These are phyloP conservation scores for Aporophyla nigra DNA, from an alignment of 2,888 invertebrate genomes.

Conservation along the genomic window DNA sequence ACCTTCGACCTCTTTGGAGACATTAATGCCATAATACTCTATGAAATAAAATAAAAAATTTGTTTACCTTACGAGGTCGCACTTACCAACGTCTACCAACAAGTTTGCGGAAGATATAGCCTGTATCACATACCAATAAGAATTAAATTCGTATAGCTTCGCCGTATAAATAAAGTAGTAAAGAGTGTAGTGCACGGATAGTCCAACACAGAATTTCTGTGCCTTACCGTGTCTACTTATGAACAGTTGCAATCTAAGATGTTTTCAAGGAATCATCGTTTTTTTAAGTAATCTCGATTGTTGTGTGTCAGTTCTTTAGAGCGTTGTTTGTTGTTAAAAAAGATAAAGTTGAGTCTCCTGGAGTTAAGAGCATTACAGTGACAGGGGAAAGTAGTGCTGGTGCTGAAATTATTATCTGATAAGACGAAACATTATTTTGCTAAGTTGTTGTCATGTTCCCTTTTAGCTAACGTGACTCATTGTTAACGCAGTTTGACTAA, in stretches of 20 bases:
- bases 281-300: constrained; percentile 11
- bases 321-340: constrained; percentile 8
- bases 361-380: not conserved
- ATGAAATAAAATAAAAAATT: constrained; percentile 31
- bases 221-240: constrained; percentile 34
- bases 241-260: constrained; percentile 18
- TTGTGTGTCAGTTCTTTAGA: constrained; percentile 8
- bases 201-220: constrained; percentile 30
- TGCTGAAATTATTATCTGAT: constrained; percentile 13
- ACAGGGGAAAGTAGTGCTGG: constrained; percentile 6
- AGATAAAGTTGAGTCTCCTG: constrained; percentile 1
- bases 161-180: not conserved
- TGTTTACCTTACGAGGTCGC: constrained; percentile 44
- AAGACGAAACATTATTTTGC: not conserved
- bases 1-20: constrained; percentile 38
- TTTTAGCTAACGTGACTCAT: not conserved
- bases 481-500: not conserved
- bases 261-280: constrained; percentile 6
- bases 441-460: not conserved
- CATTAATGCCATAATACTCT: constrained; percentile 27
- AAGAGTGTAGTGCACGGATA: constrained; percentile 9
- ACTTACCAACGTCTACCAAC: constrained; percentile 28
- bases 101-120: not conserved
- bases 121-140: not conserved
- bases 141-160: constrained; percentile 23